Percentiles rank a stretch among this genome's conserved stretches.
Conservation (phyloP, 1,140 invertebrate genomes). For the Maniola jurtina region DNA sequence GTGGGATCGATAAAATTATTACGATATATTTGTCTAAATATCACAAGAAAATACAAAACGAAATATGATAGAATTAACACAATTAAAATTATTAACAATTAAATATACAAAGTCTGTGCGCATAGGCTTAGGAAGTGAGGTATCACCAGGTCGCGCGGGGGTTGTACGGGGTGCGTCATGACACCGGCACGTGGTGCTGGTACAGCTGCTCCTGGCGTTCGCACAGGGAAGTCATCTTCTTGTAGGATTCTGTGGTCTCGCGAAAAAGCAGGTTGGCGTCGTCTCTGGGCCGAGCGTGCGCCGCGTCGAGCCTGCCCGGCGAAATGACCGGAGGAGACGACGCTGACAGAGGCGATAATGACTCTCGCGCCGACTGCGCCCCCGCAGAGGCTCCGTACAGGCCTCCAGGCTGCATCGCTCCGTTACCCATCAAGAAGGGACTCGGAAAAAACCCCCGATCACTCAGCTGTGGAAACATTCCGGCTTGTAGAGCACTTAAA, state of each 20-base stretch:
- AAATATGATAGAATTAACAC: conserved; percentile 76
- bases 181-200: conserved; percentile 78
- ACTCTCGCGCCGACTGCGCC: conserved; percentile 66
- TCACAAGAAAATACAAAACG: conserved; percentile 78
- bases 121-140: conserved; percentile 44
- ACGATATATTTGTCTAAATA: conserved; percentile 78
- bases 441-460: conserved; percentile 69
- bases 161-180: conserved; percentile 67
- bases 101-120: conserved; percentile 64
- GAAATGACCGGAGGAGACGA: conserved; percentile 75
- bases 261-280: conserved; percentile 78
- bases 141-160: conserved; percentile 64
- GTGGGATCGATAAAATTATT: conserved; percentile 63
- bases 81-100: conserved; percentile 77
- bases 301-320: conserved; percentile 66
- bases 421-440: conserved; percentile 67
- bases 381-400: conserved; percentile 64
- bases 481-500: conserved; percentile 61
- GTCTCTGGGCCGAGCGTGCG: conserved; percentile 62
- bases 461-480: conserved; percentile 60
- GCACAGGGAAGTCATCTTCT: conserved; percentile 77
- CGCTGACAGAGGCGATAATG: conserved; percentile 71
- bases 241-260: conserved; percentile 72
- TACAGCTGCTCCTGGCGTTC: conserved; percentile 77
- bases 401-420: conserved; percentile 51